Percentiles rank a stretch among this genome's conserved stretches.
These are phyloP conservation scores for Diabrotica virgifera DNA, from an alignment of 1,140 invertebrate genomes.

Conservation along the genomic window DNA sequence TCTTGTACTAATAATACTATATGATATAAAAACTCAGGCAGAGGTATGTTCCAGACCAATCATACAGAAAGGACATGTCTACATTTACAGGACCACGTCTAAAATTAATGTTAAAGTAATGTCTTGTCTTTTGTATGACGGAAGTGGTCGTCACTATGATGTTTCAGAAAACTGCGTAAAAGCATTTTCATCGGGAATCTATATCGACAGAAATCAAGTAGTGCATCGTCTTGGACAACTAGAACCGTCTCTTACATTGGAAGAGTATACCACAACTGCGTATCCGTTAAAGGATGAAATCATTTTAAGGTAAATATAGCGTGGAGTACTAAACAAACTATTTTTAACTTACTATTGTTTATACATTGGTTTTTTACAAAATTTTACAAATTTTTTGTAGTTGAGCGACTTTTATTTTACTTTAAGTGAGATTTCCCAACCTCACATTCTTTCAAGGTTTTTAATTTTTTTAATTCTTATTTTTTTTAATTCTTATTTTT, in stretches of 20 bases:
- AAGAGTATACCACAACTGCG: background rate
- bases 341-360: too few species aligned
- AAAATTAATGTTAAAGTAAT: background rate
- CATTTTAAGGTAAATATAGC: background rate
- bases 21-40: background rate
- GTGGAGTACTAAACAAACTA: background rate
- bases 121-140: constrained; percentile 3
- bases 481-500: too few species aligned
- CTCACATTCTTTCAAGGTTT: too few species aligned
- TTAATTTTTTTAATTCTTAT: too few species aligned
- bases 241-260: background rate
- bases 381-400: too few species aligned
- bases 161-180: constrained; percentile 7
- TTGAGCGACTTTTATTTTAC: too few species aligned
- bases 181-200: background rate
- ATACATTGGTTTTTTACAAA: too few species aligned
- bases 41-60: constrained; percentile 5
- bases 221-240: background rate
- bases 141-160: background rate
- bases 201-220: background rate
- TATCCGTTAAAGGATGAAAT: constrained; percentile 4
- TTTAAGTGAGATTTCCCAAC: too few species aligned
- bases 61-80: background rate
- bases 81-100: background rate
- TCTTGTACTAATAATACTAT: background rate